These are phyloP conservation scores for Standfussiana lucernea DNA, from an alignment of 2,888 invertebrate genomes.

Conservation along the genomic window DNA sequence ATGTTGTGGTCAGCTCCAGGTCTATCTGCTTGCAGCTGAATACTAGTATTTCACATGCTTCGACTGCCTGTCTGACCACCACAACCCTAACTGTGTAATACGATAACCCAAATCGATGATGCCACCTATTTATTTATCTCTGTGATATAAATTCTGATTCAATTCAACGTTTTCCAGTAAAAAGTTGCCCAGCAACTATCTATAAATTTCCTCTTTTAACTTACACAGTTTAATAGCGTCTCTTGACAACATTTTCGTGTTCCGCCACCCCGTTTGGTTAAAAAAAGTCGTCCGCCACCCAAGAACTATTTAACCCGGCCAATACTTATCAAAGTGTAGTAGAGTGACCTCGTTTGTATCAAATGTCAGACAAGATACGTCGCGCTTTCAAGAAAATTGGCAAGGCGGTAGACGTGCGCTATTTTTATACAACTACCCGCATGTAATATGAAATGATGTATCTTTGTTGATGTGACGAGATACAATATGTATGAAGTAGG, in stretches of 20 bases:
- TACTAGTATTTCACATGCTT: not conserved
- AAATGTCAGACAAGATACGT: conserved; percentile 65
- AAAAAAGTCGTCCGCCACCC: conserved; percentile 24
- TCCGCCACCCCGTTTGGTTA: too few species aligned
- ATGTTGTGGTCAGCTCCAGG: too few species aligned
- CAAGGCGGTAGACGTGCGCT: conserved; percentile 56
- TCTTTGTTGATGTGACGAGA: conserved; percentile 54
- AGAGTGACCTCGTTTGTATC: conserved; percentile 65
- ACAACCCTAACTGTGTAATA: not conserved
- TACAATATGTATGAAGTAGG: conserved; percentile 55
- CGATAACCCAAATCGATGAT: not conserved
- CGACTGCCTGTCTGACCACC: not conserved
- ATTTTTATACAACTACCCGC: conserved; percentile 63
- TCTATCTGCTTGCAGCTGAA: not conserved
- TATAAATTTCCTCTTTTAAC: not conserved
- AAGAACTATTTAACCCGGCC: conserved; percentile 48
- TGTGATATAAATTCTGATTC: not conserved
- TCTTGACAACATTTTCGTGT: conserved; percentile 16
- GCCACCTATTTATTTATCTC: not conserved
- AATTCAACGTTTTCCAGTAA: not conserved
- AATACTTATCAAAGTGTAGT: conserved; percentile 52
- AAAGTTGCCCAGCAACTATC: not conserved
- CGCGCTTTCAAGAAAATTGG: conserved; percentile 69
- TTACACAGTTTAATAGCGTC: not conserved
- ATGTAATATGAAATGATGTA: conserved; percentile 59